These are phyloP conservation scores for Lathronympha strigana DNA, from an alignment of 2,888 invertebrate species.

Conservation along the genomic window DNA sequence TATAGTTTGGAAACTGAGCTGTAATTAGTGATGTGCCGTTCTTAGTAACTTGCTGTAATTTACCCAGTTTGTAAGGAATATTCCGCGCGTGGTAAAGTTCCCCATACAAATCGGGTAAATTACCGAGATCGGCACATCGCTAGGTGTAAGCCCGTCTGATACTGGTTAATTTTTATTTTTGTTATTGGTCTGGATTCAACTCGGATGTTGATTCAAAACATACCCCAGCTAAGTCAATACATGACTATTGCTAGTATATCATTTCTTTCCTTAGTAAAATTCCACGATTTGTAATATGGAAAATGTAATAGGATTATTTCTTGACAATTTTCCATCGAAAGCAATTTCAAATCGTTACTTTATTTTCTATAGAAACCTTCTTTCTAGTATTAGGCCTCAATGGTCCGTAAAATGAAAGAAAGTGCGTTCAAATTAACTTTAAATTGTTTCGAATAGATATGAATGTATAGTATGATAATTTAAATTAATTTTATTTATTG, in stretches of 20 bases:
- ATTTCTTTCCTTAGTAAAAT: slow-evolving; percentile 12
- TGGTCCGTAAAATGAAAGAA: slow-evolving; percentile 29
- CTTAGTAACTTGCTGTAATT: no score
- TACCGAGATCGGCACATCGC: background rate
- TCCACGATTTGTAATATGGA: slow-evolving; percentile 13
- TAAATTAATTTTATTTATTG: slow-evolving; percentile 37
- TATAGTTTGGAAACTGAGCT: no score
- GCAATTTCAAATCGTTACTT: slow-evolving; percentile 12
- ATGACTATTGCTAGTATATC: background rate
- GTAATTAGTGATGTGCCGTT: no score
- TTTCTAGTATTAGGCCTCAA: slow-evolving; percentile 27
- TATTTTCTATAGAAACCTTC: slow-evolving; percentile 21
- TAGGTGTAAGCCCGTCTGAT: background rate
- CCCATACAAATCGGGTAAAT: no score
- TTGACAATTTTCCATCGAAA: background rate
- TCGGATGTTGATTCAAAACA: background rate
- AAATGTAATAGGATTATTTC: background rate
- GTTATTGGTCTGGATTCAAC: background rate
- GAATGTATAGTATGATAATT: slow-evolving; percentile 20
- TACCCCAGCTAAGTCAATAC: background rate
- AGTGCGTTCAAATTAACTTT: slow-evolving; percentile 8
- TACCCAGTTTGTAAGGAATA: no score
- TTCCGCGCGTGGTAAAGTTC: no score
- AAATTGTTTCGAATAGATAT: slow-evolving; percentile 15
- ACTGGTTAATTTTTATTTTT: background rate